Conservation (phyloP, 2,113 vertebrate species). For the Camelus bactrianus region DNA sequence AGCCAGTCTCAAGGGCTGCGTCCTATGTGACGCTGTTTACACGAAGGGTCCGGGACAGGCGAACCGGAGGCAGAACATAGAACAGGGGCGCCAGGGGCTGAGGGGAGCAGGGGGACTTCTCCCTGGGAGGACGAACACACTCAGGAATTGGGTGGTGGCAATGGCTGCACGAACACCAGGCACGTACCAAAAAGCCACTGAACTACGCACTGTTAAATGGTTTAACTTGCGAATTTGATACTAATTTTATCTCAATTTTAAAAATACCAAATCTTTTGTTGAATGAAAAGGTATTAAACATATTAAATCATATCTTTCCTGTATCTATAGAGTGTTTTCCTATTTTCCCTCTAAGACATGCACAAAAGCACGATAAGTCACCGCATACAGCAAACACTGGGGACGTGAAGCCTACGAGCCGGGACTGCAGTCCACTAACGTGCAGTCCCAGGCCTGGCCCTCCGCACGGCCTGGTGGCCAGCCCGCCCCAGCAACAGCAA, state of each 20-base stretch:
- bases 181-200: background rate
- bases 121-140: background rate
- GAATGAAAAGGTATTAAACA: background rate
- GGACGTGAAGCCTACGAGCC: background rate
- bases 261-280: background rate
- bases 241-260: background rate
- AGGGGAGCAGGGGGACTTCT: background rate
- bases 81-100: no score
- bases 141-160: background rate
- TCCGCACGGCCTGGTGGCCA: background rate
- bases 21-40: background rate
- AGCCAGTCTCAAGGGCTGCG: background rate
- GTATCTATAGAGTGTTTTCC: background rate
- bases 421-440: background rate
- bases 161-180: background rate
- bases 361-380: no score
- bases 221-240: background rate
- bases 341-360: background rate
- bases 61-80: background rate
- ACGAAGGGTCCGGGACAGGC: background rate
- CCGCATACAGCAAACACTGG: rapidly evolving
- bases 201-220: background rate
- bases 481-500: background rate
- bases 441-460: no score
- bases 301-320: no score